phyloP scores from a whole-genome alignment of 2,888 invertebrate species.

The Drosophila atripex region DNA sequence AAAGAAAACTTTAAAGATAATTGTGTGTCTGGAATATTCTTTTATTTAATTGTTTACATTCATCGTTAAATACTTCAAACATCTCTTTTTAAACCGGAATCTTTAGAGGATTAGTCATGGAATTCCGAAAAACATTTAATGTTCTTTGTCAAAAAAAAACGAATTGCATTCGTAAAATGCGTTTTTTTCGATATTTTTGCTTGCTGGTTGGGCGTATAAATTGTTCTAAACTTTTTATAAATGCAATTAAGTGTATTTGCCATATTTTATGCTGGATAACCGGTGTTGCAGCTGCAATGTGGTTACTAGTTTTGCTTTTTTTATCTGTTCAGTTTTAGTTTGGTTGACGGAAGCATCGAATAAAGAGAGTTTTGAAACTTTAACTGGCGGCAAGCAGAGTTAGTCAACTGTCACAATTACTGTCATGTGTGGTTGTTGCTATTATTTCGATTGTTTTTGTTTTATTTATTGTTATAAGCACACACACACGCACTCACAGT shows the following conservation, averaged over 20 bases:
- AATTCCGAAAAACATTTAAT: slow-evolving; percentile 1
- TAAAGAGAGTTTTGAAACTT: slow-evolving; percentile 42
- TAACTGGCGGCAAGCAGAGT: slow-evolving; percentile 61
- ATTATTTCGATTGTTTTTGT: slow-evolving; percentile 15
- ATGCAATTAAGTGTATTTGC: slow-evolving; percentile 62
- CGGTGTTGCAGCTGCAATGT: slow-evolving; percentile 34
- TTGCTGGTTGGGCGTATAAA: slow-evolving; percentile 27
- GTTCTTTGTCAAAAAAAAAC: not conserved
- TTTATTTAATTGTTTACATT: slow-evolving; percentile 20
- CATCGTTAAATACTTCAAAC: slow-evolving; percentile 2
- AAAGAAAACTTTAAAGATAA: not conserved
- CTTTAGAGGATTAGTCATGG: slow-evolving; percentile 9
- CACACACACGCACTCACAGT: not conserved
- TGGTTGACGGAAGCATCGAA: slow-evolving; percentile 44
- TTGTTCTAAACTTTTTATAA: slow-evolving; percentile 58
- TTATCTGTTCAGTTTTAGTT: not conserved
- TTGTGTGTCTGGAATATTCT: slow-evolving; percentile 13
- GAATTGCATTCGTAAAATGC: not conserved
- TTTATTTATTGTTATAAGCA: slow-evolving; percentile 13
- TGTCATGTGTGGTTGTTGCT: slow-evolving; percentile 11
- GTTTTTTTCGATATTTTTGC: slow-evolving; percentile 9
- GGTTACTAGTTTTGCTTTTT: slow-evolving; percentile 3
- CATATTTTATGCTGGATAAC: slow-evolving; percentile 15
- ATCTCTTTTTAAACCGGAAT: slow-evolving; percentile 18
- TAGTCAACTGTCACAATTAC: slow-evolving; percentile 76